A percentile compares a stretch with the other conserved stretches of the same genome.
These are phyloP conservation scores for Echinops telfairi DNA, from an alignment of 2,113 vertebrate genomes.

Conservation along the genomic window DNA sequence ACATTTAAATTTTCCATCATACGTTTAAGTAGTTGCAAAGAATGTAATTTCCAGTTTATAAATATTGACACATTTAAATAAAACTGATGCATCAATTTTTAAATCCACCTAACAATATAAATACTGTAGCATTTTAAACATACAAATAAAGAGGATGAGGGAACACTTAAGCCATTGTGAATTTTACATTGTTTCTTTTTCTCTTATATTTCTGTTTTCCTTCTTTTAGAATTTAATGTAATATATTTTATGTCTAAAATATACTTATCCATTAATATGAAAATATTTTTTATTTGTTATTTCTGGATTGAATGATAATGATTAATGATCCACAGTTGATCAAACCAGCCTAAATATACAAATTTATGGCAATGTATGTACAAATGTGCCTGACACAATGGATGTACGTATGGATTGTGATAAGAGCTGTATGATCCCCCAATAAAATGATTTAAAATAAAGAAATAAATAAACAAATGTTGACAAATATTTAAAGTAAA, in stretches of 20 bases:
- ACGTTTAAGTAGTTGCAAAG: slow-evolving; percentile 69
- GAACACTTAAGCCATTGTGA: slow-evolving; percentile 28
- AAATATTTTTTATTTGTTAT: not conserved
- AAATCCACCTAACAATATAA: slow-evolving; percentile 64
- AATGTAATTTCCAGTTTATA: slow-evolving; percentile 61
- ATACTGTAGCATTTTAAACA: slow-evolving; percentile 65
- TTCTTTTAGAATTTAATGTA: not conserved
- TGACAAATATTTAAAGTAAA: slow-evolving; percentile 38
- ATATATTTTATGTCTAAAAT: not conserved
- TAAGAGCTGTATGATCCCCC: no score
- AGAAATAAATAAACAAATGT: no score
- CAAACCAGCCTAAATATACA: not conserved
- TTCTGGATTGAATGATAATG: not conserved
- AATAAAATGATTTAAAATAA: no score
- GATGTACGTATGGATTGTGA: no score
- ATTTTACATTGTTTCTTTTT: slow-evolving; percentile 59
- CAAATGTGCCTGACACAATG: no score
- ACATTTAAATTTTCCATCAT: slow-evolving; percentile 69
- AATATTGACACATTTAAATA: slow-evolving; percentile 70
- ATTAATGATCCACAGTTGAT: not conserved
- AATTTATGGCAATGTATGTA: not conserved
- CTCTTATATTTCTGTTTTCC: slow-evolving; percentile 18
- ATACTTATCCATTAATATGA: slow-evolving; percentile 13
- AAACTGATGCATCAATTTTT: slow-evolving; percentile 53
- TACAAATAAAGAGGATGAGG: slow-evolving; percentile 42